A percentile compares a stretch with the other conserved stretches of the same genome.
Conservation (phyloP, 2,797 vertebrate genomes). For the Rhabdomys pumilio region DNA sequence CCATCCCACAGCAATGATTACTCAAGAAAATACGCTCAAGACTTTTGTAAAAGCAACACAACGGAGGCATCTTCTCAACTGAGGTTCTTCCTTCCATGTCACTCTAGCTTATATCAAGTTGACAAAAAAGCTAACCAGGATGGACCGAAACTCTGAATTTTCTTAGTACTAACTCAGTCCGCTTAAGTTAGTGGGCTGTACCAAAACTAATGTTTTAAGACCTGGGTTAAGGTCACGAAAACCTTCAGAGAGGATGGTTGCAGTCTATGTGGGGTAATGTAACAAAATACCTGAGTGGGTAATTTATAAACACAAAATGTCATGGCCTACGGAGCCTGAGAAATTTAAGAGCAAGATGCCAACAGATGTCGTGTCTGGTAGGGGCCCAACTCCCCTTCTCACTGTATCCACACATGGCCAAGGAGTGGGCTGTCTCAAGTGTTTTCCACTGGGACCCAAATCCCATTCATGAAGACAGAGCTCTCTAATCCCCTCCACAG, state of each 20-base stretch:
- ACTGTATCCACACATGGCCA: not conserved
- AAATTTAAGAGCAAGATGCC: not conserved
- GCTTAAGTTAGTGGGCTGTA: not conserved
- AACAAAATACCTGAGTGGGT: not conserved
- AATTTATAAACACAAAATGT: not conserved
- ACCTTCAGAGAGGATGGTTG: not conserved
- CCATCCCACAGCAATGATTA: not conserved
- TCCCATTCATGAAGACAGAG: not conserved
- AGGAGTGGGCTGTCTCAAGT: not conserved
- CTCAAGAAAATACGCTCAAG: not conserved
- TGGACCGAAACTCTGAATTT: not conserved
- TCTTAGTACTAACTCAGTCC: not conserved
- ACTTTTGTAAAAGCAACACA: not conserved
- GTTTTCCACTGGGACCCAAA: not conserved
- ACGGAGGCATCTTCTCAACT: not conserved
- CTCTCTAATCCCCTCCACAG: too few species aligned
- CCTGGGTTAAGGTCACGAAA: not conserved
- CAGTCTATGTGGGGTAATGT: not conserved
- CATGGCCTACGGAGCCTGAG: not conserved
- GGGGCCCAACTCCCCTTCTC: not conserved
- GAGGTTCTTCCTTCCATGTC: too few species aligned
- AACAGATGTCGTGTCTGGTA: too few species aligned
- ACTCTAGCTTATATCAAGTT: not conserved
- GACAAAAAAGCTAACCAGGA: not conserved
- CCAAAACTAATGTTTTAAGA: constrained; percentile 42